Conservation (phyloP, 2,797 vertebrate species). For the Sardinella longiceps region DNA sequence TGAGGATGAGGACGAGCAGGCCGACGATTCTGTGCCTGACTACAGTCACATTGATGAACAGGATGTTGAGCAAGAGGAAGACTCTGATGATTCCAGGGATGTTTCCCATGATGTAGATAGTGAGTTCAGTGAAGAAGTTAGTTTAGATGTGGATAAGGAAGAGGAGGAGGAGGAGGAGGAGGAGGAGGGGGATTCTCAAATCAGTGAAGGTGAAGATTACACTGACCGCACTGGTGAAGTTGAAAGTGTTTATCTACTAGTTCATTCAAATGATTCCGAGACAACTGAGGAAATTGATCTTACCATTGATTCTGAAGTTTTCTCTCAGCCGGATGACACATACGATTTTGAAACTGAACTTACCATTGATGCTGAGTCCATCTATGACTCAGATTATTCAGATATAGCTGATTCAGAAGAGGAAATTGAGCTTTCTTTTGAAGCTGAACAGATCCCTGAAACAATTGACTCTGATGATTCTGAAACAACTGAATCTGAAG, state of each 20-base stretch:
- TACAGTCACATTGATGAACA: neutral
- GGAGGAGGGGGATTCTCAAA: slow-evolving; percentile 8
- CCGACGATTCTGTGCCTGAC: neutral
- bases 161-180: slow-evolving; percentile 33
- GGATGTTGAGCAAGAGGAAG: neutral
- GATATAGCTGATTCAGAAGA: too few species aligned
- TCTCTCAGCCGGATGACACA: too few species aligned
- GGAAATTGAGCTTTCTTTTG: too few species aligned
- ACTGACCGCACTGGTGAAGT: slow-evolving; percentile 17
- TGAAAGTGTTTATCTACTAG: neutral
- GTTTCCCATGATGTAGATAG: slow-evolving; percentile 5
- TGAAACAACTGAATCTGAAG: neutral
- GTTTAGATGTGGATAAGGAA: neutral
- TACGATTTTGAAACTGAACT: neutral
- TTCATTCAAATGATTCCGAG: neutral
- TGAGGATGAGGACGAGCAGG: slow-evolving; percentile 28
- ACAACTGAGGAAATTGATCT: neutral
- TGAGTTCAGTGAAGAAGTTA: neutral
- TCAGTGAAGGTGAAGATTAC: slow-evolving; percentile 7
- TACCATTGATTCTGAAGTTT: neutral
- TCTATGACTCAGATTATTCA: too few species aligned
- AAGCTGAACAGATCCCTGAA: too few species aligned
- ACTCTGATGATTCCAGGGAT: neutral
- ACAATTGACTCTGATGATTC: too few species aligned
- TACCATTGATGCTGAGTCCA: too few species aligned